Evolutionary conservation across 2,797 vertebrate species (phyloP), one percentile per base, ranked within the genome.

Genomic region (Acanthopagrus latus): DNA sequence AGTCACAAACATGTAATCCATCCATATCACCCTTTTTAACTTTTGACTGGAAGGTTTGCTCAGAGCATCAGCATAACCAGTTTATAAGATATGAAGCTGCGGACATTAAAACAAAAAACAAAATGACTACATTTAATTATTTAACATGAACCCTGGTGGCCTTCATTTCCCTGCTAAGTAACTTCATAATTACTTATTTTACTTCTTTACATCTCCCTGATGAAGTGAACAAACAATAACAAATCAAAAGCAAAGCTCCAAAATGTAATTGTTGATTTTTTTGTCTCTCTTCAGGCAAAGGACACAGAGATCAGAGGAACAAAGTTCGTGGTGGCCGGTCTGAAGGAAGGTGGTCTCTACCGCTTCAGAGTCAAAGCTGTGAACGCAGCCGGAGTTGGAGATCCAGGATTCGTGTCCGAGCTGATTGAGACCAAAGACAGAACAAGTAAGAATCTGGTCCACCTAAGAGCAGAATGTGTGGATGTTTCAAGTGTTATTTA

Each of bases 301-400:
- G 98, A 99, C 80, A 99, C 95, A 78, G 98, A 99, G 95, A 92
- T 99, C 79, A 97, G 98, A 96, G 98, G 98, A 90, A 99, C 97
- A 27, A 99, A 97, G 92, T 98, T 98, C 0, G 96, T 99, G 88
- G 95, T 99, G 69, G 78, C 95, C 16, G 96, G 95, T 71, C 94
- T 99, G 84, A 99, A 98, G 91, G 98, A 98, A 94, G 97, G 97
- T 6, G 95, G 95, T 77, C 94, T 99, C 76, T 99, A 99, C 92
- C 95, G 95, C 90, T 99, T 99, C 88, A 96, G 98, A 93, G 98
- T 99, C 71, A 95, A 95, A 90, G 98, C 98, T 11, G 95, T 98
- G 78, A 99, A 99, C 54, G 95, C 93, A 60, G 98, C 98, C 1
- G 98, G 98, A 64, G 94, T 97, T 0, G 98, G 98, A 78, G 96